A percentile compares a stretch with the other conserved stretches of the same genome.
These are phyloP conservation scores for Pardalotus punctatus DNA, from an alignment of 2,113 vertebrate species.

Conservation along the genomic window DNA sequence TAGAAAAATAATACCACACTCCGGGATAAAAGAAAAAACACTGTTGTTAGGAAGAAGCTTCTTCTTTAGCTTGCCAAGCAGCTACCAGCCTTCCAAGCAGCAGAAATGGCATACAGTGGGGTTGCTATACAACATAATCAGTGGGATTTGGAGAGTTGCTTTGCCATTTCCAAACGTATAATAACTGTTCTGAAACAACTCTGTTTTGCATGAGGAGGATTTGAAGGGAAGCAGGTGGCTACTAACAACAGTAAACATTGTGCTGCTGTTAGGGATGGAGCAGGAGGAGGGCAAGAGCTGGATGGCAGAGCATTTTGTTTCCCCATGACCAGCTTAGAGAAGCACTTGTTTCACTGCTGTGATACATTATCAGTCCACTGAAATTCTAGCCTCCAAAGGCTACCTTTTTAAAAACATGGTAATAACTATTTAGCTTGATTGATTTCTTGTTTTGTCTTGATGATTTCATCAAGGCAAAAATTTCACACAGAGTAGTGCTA, in stretches of 20 bases:
- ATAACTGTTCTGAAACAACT: background rate
- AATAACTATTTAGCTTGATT: background rate
- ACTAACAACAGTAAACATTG: background rate
- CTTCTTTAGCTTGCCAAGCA: constrained; percentile 53
- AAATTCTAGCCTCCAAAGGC: background rate
- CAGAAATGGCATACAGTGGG: background rate
- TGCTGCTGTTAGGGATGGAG: background rate
- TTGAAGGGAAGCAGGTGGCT: constrained; percentile 3
- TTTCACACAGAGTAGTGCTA: background rate
- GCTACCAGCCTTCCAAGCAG: constrained; percentile 46
- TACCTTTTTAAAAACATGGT: background rate
- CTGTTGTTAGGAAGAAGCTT: constrained; percentile 50
- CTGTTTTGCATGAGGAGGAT: background rate
- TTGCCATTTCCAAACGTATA: background rate
- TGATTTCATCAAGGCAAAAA: background rate
- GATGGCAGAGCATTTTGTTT: background rate
- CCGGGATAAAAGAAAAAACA: constrained; percentile 8
- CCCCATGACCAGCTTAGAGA: background rate
- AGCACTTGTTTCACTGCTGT: background rate
- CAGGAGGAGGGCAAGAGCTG: background rate
- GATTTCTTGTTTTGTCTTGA: background rate
- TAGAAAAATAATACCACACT: constrained; percentile 58
- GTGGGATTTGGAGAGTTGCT: constrained; percentile 6
- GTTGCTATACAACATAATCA: constrained; percentile 28
- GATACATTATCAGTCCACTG: background rate